Conservation (phyloP, 2,888 invertebrate genomes). For the Eupithecia inturbata region DNA sequence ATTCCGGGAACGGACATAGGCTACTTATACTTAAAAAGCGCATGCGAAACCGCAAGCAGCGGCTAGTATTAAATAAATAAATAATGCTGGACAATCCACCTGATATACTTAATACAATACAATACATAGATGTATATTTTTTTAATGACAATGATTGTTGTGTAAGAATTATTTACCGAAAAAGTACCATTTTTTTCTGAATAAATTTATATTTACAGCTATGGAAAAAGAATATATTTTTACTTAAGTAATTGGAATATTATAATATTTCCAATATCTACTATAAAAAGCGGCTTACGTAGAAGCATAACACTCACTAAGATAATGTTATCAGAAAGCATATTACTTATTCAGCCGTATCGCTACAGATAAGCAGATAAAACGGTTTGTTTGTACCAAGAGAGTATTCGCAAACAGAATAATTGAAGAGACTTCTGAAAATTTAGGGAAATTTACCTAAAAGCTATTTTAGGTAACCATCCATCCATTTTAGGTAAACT, state of each 20-base stretch:
- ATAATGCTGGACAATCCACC: no score
- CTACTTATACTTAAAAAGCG: no score
- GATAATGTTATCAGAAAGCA: constrained; percentile 56
- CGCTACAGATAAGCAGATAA: constrained; percentile 63
- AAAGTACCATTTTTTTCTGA: no score
- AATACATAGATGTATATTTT: no score
- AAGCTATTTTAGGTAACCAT: neutral
- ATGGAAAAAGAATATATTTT: neutral
- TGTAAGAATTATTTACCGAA: neutral
- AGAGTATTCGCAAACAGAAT: constrained; percentile 46
- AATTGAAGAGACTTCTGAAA: constrained; percentile 28
- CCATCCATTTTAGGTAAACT: neutral
- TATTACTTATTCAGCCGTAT: constrained; percentile 65
- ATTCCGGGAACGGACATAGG: no score
- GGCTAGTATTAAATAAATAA: no score
- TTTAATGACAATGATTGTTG: neutral
- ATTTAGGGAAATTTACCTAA: constrained; percentile 8
- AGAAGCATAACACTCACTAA: constrained; percentile 39
- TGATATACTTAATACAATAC: no score
- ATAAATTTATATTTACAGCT: no score
- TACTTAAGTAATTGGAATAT: neutral
- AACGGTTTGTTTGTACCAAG: constrained; percentile 56
- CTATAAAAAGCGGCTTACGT: constrained; percentile 31
- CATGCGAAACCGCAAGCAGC: no score
- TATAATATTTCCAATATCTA: constrained; percentile 29